A percentile compares a stretch with the other conserved stretches of the same genome.
phyloP scores from a whole-genome alignment of 2,797 vertebrate genomes.

The Scolopax bukidnonensis region DNA sequence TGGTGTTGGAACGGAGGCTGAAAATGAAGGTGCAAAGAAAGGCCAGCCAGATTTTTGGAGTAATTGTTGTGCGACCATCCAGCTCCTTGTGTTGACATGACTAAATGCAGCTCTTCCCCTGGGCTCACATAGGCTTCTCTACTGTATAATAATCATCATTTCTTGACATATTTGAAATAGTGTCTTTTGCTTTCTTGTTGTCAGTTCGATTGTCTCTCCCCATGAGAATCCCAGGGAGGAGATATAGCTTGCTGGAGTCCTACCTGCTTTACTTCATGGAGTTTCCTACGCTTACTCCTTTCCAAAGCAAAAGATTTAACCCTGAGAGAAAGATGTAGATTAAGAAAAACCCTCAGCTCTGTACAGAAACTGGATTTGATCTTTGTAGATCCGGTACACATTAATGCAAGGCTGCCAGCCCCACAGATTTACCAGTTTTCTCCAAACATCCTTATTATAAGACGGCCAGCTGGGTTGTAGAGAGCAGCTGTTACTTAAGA shows the following conservation, averaged over 20 bases:
- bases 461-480: neutral
- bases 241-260: neutral
- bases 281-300: neutral
- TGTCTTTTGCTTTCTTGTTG: neutral
- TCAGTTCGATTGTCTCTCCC: neutral
- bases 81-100: conserved; percentile 4
- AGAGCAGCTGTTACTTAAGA: neutral
- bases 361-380: neutral
- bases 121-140: neutral
- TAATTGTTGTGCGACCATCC: neutral
- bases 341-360: neutral
- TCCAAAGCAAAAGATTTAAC: neutral
- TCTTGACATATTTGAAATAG: neutral
- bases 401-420: neutral
- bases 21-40: conserved; percentile 71
- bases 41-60: conserved; percentile 73
- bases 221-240: neutral
- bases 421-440: neutral
- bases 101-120: conserved; percentile 17
- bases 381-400: neutral
- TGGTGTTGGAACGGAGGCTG: neutral
- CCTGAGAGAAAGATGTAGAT: neutral
- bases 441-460: neutral
- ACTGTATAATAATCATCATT: neutral
- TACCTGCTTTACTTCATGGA: neutral